Base-by-base conservation (phyloP, 1,140 invertebrate species). In the Laodelphax striatellus region DNA sequence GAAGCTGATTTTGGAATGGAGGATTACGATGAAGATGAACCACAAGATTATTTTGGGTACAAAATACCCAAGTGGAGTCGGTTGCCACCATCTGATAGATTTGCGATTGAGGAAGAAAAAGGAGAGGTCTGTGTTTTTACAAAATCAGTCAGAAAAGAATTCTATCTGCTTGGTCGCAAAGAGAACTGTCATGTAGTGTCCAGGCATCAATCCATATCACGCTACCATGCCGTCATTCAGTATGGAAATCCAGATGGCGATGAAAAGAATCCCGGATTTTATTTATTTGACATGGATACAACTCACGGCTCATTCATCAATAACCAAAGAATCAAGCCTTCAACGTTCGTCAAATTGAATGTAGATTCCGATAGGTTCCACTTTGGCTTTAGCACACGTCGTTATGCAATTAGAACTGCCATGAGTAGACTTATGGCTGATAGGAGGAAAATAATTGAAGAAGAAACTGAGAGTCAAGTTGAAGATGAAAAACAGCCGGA, bases 251-350 rank as follows among this genome's bases (percentile, higher is more conserved):
- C 59, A 9, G 55, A 57, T 21, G 61, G 65, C 41, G 65, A 67
- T n/a, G 53, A 57, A 19, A 57, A 63, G 21, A 64, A 66, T 19
- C 63, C 72, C 50, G 93, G 93, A 4, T 91, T 93, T 79, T 97
- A 97, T 74, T 69, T 98, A 10, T 96, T 88, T 73, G 95, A 99
- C 76, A 74, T 98, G 21, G 87, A 83, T 50, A 97, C 93, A 67
- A 97, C 94, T 1, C 94, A 98, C 70, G 95, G 95, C 4, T 95
- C 93, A 0, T 94, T 88, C 75, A 77, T 97, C 55, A 98, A 99
- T 72, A 92, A 94, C 68, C 80, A 83, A 55, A 79, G 80, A 62
- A 70, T 97, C 10, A 85, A 84, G 65, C 78, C 90, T 0, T 83
- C 85, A 54, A 80, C 83, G 24, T 98, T 88, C 68, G 82, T 85